Evolutionary conservation across 2,888 invertebrate genomes (phyloP), one percentile per base, ranked within the genome.

Genomic region (Rotaria magnacalcarata): DNA sequence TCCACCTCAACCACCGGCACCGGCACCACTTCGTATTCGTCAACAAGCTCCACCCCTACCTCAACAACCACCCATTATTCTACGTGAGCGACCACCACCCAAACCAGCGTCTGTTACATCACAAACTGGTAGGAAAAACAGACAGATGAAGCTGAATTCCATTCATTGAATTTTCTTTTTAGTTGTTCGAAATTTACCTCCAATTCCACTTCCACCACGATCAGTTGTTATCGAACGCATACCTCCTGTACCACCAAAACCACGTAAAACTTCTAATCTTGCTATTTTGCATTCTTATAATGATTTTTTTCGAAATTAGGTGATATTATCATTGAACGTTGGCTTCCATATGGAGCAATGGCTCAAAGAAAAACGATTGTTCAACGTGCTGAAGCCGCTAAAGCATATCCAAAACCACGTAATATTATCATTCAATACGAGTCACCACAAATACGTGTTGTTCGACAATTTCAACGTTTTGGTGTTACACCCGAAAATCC

Each of bases 401-500:
- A 47, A 8, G 34, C 41, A 14, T 80, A 80, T 52, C 58, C 54
- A 24, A 56, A 16, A 84, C 86, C 86, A n/a, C 54, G 74, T n/a
- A 86, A 86, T 74, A 50, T 84, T 5, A 86, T 86, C 56, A 50
- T 86, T 34, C 67, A 86, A 43, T 86, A 84, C 54, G 86, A 86
- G 54, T 2, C 84, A 84, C 84, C 86, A 60, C 84, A 86, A 60
- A 84, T 86, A 21, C 58, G 84, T 52, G 84, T 86, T 54, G 60
- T 60, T 74, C 58, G 74, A 60, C 84, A 86, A 52, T 86, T 84
- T 47, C 56, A 86, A 54, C 84, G 84, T 54, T 54, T 86, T 41
- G 86, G 86, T 21, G 84, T 86, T 50, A 84, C 60, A 41, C 58
- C 47, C n/a, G 84, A 58, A 24, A 58, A 86, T 84, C 86, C 86